A percentile compares a stretch with the other conserved stretches of the same genome.
Evolutionary conservation across 2,113 vertebrate species (phyloP).

Genomic region (Mobula hypostoma): DNA sequence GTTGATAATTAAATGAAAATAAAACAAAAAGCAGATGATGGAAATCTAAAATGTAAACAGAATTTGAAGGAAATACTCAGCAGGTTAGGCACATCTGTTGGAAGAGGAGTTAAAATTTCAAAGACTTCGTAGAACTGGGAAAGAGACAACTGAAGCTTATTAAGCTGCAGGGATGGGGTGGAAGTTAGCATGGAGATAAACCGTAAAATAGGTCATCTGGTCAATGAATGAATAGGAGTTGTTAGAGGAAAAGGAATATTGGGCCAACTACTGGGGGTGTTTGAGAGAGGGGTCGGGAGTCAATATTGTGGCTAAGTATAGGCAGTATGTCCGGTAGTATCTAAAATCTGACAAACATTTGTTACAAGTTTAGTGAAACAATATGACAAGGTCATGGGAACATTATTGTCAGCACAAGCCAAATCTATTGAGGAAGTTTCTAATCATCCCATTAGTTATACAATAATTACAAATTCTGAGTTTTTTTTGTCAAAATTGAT

Average conservation of each 20-base stretch:
- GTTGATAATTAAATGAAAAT: background rate
- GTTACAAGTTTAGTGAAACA: background rate
- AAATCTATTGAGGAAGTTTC: background rate
- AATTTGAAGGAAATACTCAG: no score
- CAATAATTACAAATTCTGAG: background rate
- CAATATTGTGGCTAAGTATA: background rate
- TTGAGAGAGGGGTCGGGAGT: background rate
- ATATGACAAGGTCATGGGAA: background rate
- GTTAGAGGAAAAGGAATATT: no score
- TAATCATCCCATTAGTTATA: background rate
- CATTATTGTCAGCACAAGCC: background rate
- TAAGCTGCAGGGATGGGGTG: no score
- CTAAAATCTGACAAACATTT: background rate
- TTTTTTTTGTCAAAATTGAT: slow-evolving; percentile 23
- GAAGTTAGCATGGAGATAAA: no score
- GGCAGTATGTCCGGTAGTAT: background rate
- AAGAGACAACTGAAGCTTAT: no score
- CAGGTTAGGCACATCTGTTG: no score
- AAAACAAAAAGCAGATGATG: no score
- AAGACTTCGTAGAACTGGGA: no score
- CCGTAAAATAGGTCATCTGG: no score
- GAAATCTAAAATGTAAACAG: no score
- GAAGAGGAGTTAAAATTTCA: no score
- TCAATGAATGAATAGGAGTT: no score
- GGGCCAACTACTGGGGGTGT: background rate